Base-by-base conservation (phyloP, 2,797 vertebrate genomes). In the Semotilus atromaculatus region DNA sequence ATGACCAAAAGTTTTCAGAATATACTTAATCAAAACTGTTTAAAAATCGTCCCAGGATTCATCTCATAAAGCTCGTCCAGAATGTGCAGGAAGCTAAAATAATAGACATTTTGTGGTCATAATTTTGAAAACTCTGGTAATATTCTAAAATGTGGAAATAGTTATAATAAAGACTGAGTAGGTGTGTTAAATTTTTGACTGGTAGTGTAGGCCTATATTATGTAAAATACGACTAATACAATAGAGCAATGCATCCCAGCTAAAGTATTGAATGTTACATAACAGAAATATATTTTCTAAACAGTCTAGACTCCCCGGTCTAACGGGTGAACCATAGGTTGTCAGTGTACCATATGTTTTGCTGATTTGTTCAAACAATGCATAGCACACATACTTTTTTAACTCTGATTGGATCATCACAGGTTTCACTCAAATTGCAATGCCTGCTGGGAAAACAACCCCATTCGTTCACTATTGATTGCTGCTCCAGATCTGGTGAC, bases 401-500 rank as follows among this genome's bases (percentile, higher is more conserved):
- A 68, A 68, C 43, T 67, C 18, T 1, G 8, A 34, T 66, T 67
- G 31, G n/a, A 29, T 66, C 16, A 73, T 82, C 62, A 48, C 21
- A 62, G 5, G 31, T 68, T 70, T 76, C 45, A 55, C 26, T 78
- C 62, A 43, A 60, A 60, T 60, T 71, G 9, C 51, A 78, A 40
- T 19, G 19, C 51, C 38, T 1, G 36, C 51, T 84, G 74, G 36
- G 38, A 71, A 64, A 78, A 78, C n/a, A 68, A 36, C 64, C 62
- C 48, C 62, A 40, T 55, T 66, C 11, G 45, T 23, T 66, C n/a
- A 45, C 74, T 26, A 31, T 36, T 83, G 40, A 66, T 51, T 55
- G 45, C 31, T 68, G 74, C 48, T 43, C 82, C 74, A 55, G 64
- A 70, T 84, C 66, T 70, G 26, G 72, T 53, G 48, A 71, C 82